Base-by-base conservation (phyloP, 2,113 vertebrate species). In the Poeciliopsis occidentalis region DNA sequence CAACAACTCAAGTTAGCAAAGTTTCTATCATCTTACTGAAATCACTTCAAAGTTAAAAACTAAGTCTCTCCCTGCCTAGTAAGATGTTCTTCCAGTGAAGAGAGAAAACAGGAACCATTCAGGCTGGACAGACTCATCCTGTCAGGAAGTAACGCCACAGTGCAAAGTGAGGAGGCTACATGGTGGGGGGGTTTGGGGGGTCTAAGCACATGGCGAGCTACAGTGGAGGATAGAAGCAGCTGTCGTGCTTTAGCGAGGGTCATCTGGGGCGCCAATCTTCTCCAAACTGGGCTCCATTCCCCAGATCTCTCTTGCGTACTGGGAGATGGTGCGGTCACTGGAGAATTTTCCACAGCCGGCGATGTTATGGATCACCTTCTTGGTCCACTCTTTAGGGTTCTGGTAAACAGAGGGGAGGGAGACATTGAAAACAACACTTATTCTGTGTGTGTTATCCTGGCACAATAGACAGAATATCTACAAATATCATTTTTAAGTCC, bases 301-400 rank as follows among this genome's bases (percentile, higher is more conserved):
- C 96, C 97, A 97, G 89, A 98, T 98, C 92, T 98, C 96, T 24
- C 93, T 87, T 73, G 97, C 96, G 0, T 98, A 98, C 87, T 98
- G 93, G 37, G 94, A 74, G 4, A 98, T 97, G 84, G 97, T 98
- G 70, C 97, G 95, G 92, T 98, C 97, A 0, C 97, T 98, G 89
- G 96, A 97, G 93, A 97, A 98, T 81, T 97, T 98, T 19, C 96
- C 96, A 0, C 95, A 96, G 15, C 92, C 92, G 0, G 96, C 96
- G n/a, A 97, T 97, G 93, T 98, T 98, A 62, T 87, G 85, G 84
- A 98, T 97, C 78, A 96, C 97, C 94, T 90, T 98, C 90, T 93
- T 94, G 51, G 96, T 97, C 97, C 97, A 98, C 82, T 95, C 95
- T 85, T 95, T 95, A 1, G 96, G 93, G 81, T 98, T 94, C 97